Conservation (phyloP, 1,140 invertebrate species). For the Thalassaphorura encarpata region DNA sequence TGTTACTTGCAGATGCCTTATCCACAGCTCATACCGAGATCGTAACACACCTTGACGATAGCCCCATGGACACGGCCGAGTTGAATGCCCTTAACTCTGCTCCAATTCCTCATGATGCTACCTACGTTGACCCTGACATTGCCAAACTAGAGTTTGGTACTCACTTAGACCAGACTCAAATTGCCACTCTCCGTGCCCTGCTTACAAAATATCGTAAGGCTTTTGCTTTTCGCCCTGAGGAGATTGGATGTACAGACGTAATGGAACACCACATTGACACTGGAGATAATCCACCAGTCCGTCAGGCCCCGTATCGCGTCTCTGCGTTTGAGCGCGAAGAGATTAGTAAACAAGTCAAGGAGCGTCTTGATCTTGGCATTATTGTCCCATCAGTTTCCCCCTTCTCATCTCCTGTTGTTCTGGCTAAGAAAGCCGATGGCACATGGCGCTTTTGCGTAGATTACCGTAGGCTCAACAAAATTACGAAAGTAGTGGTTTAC, state of each 20-base stretch:
- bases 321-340: constrained; percentile 21
- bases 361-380: constrained; percentile 35
- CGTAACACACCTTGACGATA: too few relatives aligned
- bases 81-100: too few relatives aligned
- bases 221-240: too few relatives aligned
- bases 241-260: not conserved
- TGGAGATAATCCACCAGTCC: not conserved
- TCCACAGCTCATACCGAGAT: too few relatives aligned
- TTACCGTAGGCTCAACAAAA: constrained; percentile 40
- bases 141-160: too few relatives aligned
- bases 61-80: too few relatives aligned
- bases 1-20: too few relatives aligned
- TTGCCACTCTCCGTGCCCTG: too few relatives aligned
- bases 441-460: constrained; percentile 35
- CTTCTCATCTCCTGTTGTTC: constrained; percentile 9
- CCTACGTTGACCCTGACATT: too few relatives aligned
- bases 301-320: not conserved
- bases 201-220: too few relatives aligned
- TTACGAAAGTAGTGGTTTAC: constrained; percentile 35
- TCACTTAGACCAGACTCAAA: too few relatives aligned
- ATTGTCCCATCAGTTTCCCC: constrained; percentile 34
- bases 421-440: constrained; percentile 13
- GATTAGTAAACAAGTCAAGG: constrained; percentile 35
- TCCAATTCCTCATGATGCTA: too few relatives aligned
- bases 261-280: constrained; percentile 14